Evolutionary conservation across 2,113 vertebrate species (phyloP), one percentile per base, ranked within the genome.

Genomic region (Phalacrocorax brasilianus): DNA sequence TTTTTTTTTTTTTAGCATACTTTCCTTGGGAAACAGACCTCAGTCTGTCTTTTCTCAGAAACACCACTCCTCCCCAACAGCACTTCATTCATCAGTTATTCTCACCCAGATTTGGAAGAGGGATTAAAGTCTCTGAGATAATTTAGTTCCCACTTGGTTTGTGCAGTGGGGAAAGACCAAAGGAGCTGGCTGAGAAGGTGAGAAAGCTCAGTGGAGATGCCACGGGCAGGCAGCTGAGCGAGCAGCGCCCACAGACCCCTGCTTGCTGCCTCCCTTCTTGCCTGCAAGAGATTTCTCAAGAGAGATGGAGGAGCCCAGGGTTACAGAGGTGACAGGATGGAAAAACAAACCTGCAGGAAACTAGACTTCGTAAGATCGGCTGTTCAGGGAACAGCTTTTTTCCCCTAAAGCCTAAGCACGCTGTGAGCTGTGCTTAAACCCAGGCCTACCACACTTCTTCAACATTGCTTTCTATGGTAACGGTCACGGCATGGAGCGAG

Each of bases 51-150:
- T 42, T 56, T 47, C 38, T 21, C 83, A 92, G 13, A 59, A 50
- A 2, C 68, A 17, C 17, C 0, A 0, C 35, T 44, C 22, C 33
- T 38, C 55, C 55, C 66, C 65, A 47, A 0, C 0, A 74, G 40
- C 85, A 12, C 45, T 32, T 52, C 33, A 16, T 8, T 42, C 35
- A 23, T 33, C 71, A 85, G 75, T 71, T 4, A 0, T 30, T 59
- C 62, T 53, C 80, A 50, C 9, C 26, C 59, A 27, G 42, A 14
- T 40, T 33, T 78, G 75, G 56, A 90, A 56, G 33, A 74, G 17
- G 33, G 33, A 13, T 14, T 44, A 45, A 58, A 47, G n/a, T 13
- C 42, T 35, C 49, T 2, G 24, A 21, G 50, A 45, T 10, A 14
- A 62, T 26, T 76, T 21, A 11, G 27, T 10, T 71, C 68, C 49